phyloP scores from a whole-genome alignment of 1,140 invertebrate genomes.

The Leptopilina clavipes region DNA sequence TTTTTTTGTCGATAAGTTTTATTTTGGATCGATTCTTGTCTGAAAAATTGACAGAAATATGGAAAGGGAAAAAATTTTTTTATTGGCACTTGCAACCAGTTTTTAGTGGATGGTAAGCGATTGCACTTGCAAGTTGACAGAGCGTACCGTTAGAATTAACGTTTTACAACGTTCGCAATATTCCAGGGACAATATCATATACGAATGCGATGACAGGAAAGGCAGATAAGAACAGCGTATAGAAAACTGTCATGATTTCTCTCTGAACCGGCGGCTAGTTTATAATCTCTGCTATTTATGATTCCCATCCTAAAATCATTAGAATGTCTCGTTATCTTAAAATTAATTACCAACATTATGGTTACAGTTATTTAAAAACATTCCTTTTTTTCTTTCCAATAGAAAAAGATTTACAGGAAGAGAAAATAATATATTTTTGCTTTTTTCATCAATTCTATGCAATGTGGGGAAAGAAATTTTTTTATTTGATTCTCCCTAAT shows the following conservation, averaged over 20 bases:
- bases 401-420: not conserved
- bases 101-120: constrained; percentile 67
- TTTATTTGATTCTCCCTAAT: too few relatives aligned
- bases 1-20: too few relatives aligned
- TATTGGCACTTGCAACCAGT: constrained; percentile 67
- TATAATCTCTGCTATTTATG: constrained; percentile 28
- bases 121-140: constrained; percentile 52
- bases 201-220: constrained; percentile 51
- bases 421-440: too few relatives aligned
- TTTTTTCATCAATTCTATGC: too few relatives aligned
- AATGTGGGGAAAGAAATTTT: too few relatives aligned
- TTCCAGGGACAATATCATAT: constrained; percentile 54
- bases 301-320: not conserved
- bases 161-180: constrained; percentile 41
- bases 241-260: not conserved
- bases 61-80: constrained; percentile 15
- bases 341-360: not conserved
- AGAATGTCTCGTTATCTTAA: not conserved
- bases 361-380: not conserved
- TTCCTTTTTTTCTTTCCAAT: not conserved
- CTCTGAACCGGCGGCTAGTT: not conserved
- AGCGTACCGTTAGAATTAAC: constrained; percentile 63
- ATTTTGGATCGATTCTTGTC: too few relatives aligned
- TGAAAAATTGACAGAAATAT: too few relatives aligned
- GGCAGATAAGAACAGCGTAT: constrained; percentile 8